A percentile compares a stretch with the other conserved stretches of the same genome.
Evolutionary conservation across 2,888 invertebrate genomes (phyloP).

Genomic region (Pseudococcus jackbeardsleyi): DNA sequence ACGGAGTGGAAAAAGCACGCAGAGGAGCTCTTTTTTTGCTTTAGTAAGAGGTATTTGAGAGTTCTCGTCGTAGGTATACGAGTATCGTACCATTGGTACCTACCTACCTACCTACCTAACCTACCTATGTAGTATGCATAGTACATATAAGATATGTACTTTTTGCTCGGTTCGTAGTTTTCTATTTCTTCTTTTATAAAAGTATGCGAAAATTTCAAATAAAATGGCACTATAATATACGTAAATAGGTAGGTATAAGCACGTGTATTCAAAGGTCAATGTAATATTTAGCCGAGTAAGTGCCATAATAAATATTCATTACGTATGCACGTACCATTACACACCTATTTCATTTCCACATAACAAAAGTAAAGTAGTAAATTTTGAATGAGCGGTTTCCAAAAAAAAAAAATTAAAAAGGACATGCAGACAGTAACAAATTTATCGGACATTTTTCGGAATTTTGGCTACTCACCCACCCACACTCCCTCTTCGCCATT

Average conservation of each 20-base stretch:
- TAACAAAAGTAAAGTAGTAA: no score
- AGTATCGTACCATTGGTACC: not conserved
- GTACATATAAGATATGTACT: not conserved
- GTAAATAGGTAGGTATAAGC: not conserved
- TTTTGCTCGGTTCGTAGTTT: not conserved
- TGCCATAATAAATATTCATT: no score
- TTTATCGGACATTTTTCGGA: no score
- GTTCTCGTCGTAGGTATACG: not conserved
- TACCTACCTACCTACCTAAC: not conserved
- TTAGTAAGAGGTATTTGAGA: constrained; percentile 3
- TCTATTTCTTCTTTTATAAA: not conserved
- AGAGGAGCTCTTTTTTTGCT: not conserved
- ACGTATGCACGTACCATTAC: no score
- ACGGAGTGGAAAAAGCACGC: not conserved
- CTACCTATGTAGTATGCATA: not conserved
- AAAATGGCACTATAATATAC: not conserved
- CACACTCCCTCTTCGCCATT: no score
- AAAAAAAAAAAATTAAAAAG: no score
- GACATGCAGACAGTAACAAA: no score
- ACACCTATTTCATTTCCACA: no score
- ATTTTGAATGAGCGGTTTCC: no score
- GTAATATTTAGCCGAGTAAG: no score
- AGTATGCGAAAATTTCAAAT: not conserved
- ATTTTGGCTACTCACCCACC: no score
- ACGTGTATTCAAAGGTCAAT: not conserved